Conservation (phyloP, 2,797 vertebrate genomes). For the Enteromius anoplus region DNA sequence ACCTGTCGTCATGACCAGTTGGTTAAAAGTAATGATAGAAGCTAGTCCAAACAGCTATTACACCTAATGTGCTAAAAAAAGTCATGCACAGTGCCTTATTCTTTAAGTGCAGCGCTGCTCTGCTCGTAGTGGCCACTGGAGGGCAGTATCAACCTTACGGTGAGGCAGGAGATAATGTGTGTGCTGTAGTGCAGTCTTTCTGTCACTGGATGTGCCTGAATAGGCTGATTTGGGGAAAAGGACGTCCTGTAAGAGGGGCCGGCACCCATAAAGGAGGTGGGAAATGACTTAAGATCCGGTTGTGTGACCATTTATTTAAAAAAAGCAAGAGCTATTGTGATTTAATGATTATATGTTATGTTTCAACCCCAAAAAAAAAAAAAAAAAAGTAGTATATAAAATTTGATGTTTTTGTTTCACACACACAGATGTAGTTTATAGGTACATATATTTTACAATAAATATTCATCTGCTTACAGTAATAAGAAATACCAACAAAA, state of each 20-base stretch:
- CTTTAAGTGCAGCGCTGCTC: not conserved
- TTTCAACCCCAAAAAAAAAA: not conserved
- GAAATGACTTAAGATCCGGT: constrained; percentile 6
- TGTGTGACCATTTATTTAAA: constrained; percentile 2
- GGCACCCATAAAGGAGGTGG: constrained; percentile 31
- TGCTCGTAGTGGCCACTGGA: constrained; percentile 79
- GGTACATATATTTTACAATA: not conserved
- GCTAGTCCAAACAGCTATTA: not conserved
- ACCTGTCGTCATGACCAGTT: not conserved
- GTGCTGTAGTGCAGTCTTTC: constrained; percentile 33
- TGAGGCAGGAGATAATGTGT: constrained; percentile 63
- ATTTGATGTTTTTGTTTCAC: not conserved
- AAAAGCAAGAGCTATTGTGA: not conserved
- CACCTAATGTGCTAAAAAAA: not conserved
- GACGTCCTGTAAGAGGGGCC: constrained; percentile 1
- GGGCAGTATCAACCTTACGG: constrained; percentile 88
- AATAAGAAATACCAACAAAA: not conserved
- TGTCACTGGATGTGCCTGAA: constrained; percentile 61
- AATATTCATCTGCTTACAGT: not conserved
- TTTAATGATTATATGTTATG: not conserved
- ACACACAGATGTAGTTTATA: too few relatives aligned
- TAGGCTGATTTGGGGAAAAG: constrained; percentile 48
- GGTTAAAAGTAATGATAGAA: not conserved
- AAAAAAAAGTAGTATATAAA: not conserved
- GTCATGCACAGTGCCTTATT: not conserved